Evolutionary conservation across 2,797 vertebrate genomes (phyloP).

Genomic region (Gymnodraco acuticeps): DNA sequence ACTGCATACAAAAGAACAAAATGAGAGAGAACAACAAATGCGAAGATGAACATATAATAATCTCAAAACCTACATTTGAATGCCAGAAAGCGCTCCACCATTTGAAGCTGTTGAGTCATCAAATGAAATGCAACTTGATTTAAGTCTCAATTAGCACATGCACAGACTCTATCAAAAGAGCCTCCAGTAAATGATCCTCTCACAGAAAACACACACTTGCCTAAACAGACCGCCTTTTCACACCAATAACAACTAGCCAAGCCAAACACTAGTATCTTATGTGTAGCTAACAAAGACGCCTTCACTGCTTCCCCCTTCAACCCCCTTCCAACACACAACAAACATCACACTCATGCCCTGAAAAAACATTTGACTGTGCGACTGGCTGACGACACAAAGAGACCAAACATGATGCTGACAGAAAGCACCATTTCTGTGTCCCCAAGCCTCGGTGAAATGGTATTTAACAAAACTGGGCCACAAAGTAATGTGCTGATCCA

Average conservation of each 20-base stretch:
- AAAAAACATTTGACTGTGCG: constrained; percentile 68
- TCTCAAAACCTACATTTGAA: neutral
- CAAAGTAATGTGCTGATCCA: constrained; percentile 27
- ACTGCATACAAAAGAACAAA: neutral
- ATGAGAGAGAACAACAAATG: constrained; percentile 11
- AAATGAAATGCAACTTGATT: constrained; percentile 12
- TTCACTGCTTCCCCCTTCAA: constrained; percentile 59
- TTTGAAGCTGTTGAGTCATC: neutral
- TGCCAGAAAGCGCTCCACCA: constrained; percentile 1
- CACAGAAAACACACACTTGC: constrained; percentile 46
- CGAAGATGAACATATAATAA: constrained; percentile 11
- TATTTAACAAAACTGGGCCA: constrained; percentile 20
- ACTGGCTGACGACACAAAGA: constrained; percentile 68
- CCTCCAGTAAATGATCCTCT: constrained; percentile 58
- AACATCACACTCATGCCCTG: constrained; percentile 75
- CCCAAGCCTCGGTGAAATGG: constrained; percentile 17
- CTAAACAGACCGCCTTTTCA: constrained; percentile 71
- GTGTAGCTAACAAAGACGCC: constrained; percentile 74
- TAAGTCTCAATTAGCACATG: constrained; percentile 18
- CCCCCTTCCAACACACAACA: constrained; percentile 65
- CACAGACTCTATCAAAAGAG: constrained; percentile 61
- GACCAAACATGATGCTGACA: constrained; percentile 67
- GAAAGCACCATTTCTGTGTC: constrained; percentile 38
- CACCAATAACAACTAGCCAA: constrained; percentile 54
- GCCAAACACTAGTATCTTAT: constrained; percentile 76